Evolutionary conservation across 1,140 invertebrate genomes (phyloP).

Genomic region (Wiebesia pumilae): DNA sequence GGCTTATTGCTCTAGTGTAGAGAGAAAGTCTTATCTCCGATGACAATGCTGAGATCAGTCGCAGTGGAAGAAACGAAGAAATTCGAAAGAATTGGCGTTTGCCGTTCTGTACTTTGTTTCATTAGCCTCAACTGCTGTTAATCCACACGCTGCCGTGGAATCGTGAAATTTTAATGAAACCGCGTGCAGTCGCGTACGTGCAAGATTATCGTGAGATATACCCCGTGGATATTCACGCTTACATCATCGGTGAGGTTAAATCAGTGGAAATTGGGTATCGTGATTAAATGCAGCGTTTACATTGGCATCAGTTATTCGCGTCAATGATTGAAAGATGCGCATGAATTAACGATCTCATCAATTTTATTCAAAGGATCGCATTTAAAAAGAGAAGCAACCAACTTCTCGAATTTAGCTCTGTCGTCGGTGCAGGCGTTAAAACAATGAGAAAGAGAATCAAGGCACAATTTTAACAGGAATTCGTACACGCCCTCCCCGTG

Average conservation of each 20-base stretch:
- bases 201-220: too few species aligned
- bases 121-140: slow-evolving; percentile 12
- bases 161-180: slow-evolving; percentile 28
- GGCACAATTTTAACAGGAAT: slow-evolving; percentile 15
- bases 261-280: too few species aligned
- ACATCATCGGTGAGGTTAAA: too few species aligned
- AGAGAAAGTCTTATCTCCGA: slow-evolving; percentile 58
- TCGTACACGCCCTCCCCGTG: slow-evolving; percentile 43
- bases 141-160: neutral
- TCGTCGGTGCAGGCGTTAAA: neutral
- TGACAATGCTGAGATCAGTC: slow-evolving; percentile 58
- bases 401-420: too few species aligned
- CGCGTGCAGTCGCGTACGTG: too few species aligned
- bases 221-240: too few species aligned
- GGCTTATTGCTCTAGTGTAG: neutral
- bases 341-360: too few species aligned
- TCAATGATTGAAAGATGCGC: too few species aligned
- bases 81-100: slow-evolving; percentile 50
- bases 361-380: too few species aligned
- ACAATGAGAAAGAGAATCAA: neutral
- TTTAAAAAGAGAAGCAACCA: too few species aligned
- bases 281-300: too few species aligned
- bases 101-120: slow-evolving; percentile 51
- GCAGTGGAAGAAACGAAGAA: slow-evolving; percentile 52
- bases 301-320: too few species aligned